phyloP scores from a whole-genome alignment of 2,113 vertebrate species.

The Calypte anna region DNA sequence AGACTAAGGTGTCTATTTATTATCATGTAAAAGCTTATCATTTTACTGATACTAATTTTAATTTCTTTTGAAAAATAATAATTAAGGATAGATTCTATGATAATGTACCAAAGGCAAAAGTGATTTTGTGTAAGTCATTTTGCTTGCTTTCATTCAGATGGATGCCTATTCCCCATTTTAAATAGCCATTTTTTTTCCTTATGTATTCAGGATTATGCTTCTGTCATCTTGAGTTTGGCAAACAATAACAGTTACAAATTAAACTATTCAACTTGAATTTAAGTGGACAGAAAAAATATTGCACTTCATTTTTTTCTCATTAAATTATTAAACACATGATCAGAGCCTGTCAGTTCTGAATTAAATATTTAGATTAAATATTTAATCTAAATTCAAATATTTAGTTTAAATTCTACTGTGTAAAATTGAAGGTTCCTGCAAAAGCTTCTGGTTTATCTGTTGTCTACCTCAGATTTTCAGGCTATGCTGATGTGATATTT shows the following conservation, averaged over 20 bases:
- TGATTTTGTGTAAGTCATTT: background rate
- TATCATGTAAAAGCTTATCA: background rate
- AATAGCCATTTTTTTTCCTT: background rate
- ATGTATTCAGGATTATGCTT: background rate
- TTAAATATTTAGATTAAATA: slow-evolving; percentile 46
- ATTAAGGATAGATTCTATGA: background rate
- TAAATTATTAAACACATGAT: slow-evolving; percentile 11
- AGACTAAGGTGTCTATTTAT: background rate
- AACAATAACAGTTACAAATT: slow-evolving; percentile 18
- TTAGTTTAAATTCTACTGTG: background rate
- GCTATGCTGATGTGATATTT: background rate
- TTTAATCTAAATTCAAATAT: slow-evolving; percentile 32
- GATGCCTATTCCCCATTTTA: background rate
- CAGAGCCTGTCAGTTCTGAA: background rate
- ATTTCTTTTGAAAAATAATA: background rate
- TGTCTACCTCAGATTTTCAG: background rate
- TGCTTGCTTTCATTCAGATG: background rate
- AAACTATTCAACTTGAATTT: background rate
- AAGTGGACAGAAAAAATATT: slow-evolving; percentile 10
- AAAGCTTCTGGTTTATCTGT: background rate
- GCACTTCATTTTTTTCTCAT: background rate
- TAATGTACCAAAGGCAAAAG: background rate
- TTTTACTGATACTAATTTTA: background rate
- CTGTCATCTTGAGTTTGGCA: background rate
- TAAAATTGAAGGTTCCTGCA: background rate